Base-by-base conservation (phyloP, 2,888 invertebrate species). In the Tiphia femorata region DNA sequence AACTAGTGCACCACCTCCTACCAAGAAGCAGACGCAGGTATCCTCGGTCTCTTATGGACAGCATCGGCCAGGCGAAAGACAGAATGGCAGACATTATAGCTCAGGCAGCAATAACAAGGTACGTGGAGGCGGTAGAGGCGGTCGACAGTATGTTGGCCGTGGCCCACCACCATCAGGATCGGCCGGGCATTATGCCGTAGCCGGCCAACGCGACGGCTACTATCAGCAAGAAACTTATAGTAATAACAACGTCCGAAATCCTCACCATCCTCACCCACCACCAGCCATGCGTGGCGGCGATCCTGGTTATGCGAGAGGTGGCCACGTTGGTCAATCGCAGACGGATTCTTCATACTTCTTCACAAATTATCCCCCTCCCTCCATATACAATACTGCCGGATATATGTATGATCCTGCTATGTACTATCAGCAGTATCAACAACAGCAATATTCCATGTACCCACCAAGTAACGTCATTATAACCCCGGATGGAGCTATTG, bases 31-130 rank as follows among this genome's bases (percentile, higher is more conserved):
- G 8, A n/a, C 12, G 12, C 33, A 33, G 33, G 16, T 33, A 14
- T 33, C 33, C n/a, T 33, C 33, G 2, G 1, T 1, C 10, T 1
- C 33, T 1, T 33, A 33, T 14, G 21, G 21, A 1, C 84, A 14
- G 75, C 70, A 73, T 42, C 76, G 76, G 49, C 71, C 73, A 4
- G 70, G 66, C 49, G 75, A 83, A 67, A 73, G 82, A 61, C 82
- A 81, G 75, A 81, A 84, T 60, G 82, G 82, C 64, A 78, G 81
- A 49, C 77, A 81, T 64, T 80, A 80, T 75, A 74, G 67, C 69
- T 58, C 78, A 61, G 72, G 72, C 76, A 81, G 75, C 70, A 84
- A 74, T 76, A 78, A 80, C 68, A 84, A 84, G 84, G 84, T 83
- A 84, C 81, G 84, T 83, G 80, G 81, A 74, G 77, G 75, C 63